Conservation (phyloP, 2,113 vertebrate genomes). For the Ailuropoda melanoleuca region DNA sequence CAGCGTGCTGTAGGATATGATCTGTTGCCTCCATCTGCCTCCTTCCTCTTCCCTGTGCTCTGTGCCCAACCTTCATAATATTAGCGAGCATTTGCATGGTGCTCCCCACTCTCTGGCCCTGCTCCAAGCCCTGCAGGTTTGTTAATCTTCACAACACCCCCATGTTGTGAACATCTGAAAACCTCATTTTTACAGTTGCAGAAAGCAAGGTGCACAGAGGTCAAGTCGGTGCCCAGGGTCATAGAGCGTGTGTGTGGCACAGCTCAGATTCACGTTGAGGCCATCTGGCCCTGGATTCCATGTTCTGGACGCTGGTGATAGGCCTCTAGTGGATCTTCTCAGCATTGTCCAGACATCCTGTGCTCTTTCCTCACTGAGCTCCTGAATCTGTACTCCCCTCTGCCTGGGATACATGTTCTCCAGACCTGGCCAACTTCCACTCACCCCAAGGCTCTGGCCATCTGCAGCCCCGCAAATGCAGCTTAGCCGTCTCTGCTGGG, state of each 20-base stretch:
- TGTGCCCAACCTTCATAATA: neutral
- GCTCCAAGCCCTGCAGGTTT: neutral
- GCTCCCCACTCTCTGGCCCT: neutral
- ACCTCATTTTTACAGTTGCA: neutral
- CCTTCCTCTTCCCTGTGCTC: too few species aligned
- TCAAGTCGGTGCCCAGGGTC: neutral
- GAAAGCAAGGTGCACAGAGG: neutral
- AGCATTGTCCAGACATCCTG: too few species aligned
- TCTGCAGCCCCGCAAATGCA: too few species aligned
- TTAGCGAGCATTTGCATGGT: accelerated
- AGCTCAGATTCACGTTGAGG: neutral
- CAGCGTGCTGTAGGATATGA: neutral
- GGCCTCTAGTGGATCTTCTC: neutral
- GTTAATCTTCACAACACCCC: neutral
- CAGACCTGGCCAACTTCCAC: neutral
- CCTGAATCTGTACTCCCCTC: neutral
- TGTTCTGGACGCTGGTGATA: neutral
- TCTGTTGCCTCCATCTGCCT: neutral
- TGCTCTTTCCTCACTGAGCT: neutral
- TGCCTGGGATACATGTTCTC: neutral
- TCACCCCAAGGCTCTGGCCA: neutral
- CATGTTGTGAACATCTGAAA: neutral
- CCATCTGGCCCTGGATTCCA: neutral
- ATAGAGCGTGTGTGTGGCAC: neutral
- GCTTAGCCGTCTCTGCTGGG: neutral